A percentile compares a stretch with the other conserved stretches of the same genome.
Conservation (phyloP, 2,797 vertebrate genomes). For the Amblyraja radiata region DNA sequence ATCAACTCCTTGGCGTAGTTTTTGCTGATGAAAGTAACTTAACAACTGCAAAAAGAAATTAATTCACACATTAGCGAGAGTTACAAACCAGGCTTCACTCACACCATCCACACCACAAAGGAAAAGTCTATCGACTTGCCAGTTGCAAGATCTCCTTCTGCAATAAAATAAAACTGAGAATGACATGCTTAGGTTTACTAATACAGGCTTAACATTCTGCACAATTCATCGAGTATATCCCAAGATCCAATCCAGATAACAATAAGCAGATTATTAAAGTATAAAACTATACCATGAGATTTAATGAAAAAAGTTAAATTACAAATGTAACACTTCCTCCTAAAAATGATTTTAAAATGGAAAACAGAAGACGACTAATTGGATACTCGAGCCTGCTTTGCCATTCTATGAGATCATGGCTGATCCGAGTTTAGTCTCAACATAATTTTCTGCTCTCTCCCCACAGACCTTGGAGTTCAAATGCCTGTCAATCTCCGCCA, state of each 20-base stretch:
- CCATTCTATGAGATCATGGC: too few relatives aligned
- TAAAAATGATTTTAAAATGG: background rate
- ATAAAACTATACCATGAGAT: background rate
- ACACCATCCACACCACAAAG: background rate
- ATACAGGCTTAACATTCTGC: background rate
- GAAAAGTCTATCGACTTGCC: background rate
- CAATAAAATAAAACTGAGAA: background rate
- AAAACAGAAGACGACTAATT: too few relatives aligned
- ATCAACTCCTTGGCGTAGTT: slow-evolving; percentile 69
- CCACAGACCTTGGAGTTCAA: too few relatives aligned
- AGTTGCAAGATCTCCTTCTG: background rate
- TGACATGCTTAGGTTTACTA: background rate
- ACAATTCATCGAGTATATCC: background rate
- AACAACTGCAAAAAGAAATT: slow-evolving; percentile 61
- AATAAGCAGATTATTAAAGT: too few relatives aligned
- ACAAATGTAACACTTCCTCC: background rate
- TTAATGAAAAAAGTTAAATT: background rate
- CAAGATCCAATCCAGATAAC: background rate
- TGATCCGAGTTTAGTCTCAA: too few relatives aligned
- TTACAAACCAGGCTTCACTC: background rate
- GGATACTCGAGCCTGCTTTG: too few relatives aligned
- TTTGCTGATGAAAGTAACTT: slow-evolving; percentile 79
- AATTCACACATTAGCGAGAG: background rate
- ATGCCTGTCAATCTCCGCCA: too few relatives aligned
- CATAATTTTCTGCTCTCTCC: too few relatives aligned